phyloP scores from a whole-genome alignment of 2,113 vertebrate genomes.

The Elachura formosa region DNA sequence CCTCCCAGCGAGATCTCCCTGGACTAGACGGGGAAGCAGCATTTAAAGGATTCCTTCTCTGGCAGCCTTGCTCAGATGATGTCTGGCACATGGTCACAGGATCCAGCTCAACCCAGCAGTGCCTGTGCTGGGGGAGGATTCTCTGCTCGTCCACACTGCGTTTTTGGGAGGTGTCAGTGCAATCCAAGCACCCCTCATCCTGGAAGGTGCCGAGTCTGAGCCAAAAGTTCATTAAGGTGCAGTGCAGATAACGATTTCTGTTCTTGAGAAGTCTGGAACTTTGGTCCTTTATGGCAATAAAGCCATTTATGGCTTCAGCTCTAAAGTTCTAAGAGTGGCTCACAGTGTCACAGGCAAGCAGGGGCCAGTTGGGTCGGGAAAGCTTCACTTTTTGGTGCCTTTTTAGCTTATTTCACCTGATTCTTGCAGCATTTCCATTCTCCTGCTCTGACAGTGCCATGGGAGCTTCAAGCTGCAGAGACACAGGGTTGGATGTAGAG shows the following conservation, averaged over 20 bases:
- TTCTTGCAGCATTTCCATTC: neutral
- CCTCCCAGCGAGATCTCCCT: neutral
- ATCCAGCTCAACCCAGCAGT: neutral
- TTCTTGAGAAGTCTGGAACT: neutral
- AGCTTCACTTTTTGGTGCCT: too few species aligned
- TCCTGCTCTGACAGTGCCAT: neutral
- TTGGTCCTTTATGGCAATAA: neutral
- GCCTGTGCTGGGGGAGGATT: neutral
- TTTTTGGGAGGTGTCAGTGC: neutral
- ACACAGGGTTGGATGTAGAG: neutral
- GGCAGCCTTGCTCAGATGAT: neutral
- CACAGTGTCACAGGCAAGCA: accelerated
- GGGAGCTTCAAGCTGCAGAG: neutral
- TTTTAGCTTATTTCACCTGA: neutral
- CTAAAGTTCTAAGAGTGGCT: neutral
- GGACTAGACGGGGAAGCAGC: neutral
- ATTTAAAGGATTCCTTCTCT: neutral
- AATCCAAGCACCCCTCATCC: neutral
- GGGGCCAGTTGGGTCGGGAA: neutral
- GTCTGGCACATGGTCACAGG: neutral
- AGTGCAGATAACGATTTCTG: neutral
- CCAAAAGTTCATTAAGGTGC: neutral
- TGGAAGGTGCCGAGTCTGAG: neutral
- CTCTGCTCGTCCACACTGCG: neutral
- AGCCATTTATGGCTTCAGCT: neutral